Evolutionary conservation across 2,113 vertebrate genomes (phyloP), one percentile per base, ranked within the genome.

Genomic region (Pheucticus melanocephalus): DNA sequence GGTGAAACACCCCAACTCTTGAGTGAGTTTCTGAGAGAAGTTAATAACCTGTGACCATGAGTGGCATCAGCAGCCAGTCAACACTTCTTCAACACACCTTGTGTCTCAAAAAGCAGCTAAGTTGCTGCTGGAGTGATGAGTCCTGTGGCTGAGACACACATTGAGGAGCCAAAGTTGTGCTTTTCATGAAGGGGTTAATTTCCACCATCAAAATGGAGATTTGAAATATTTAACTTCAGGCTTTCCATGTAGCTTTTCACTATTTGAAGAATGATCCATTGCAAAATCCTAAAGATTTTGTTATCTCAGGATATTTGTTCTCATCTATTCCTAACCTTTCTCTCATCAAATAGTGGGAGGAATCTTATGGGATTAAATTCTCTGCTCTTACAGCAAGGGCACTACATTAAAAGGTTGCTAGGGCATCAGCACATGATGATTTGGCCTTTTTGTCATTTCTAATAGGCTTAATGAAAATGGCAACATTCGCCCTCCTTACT

Each of bases 381-480:
- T 75, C 35, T 68, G 17, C 86, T 70, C 2, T 37, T 94, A 75
- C n/a, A 91, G 40, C 64, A 81, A 63, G 60, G 39, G 53, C 60
- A 53, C 72, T 71, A 18, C 92, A 40, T 50, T 4, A 1, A 86
- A 95, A 94, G 88, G 86, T 91, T 96, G 91, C 76, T 66, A 60
- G 88, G 72, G 88, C 80, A 88, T 90, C 86, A 86, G 68, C 86
- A 86, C 60, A 71, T 33, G 69, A 59, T 71, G 44, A 86, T 94
- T 88, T 91, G 83, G 86, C 92, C 86, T 95, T 96, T 97, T 69
- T 77, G 63, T 63, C 25, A 35, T 90, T 93, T 91, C 80, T 88
- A 2, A 90, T 94, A 94, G 78, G 77, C 83, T 93, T 71, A 92
- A 92, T 91, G 73, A 94, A 95, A 97, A 97, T 59, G 68, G 76